Percentiles rank a stretch among this genome's conserved stretches.
phyloP scores from a whole-genome alignment of 1,140 invertebrate genomes.

The Papilio aristodemus region DNA sequence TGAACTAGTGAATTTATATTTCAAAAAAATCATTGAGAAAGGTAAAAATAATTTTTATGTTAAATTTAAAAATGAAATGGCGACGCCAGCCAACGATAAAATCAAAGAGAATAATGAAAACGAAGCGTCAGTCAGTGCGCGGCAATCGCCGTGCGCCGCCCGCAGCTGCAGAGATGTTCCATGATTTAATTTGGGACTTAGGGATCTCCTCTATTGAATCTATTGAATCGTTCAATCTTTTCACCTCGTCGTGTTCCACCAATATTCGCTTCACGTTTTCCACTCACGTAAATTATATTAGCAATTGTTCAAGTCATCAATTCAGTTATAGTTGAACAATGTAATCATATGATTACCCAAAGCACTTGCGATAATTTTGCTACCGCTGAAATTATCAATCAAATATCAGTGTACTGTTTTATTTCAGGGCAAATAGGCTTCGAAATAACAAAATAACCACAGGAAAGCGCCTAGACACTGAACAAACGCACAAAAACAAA shows the following conservation, averaged over 20 bases:
- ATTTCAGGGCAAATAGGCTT: slow-evolving; percentile 69
- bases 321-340: slow-evolving; percentile 32
- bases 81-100: slow-evolving; percentile 36
- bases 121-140: slow-evolving; percentile 50
- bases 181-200: slow-evolving; percentile 80
- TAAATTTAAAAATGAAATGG: slow-evolving; percentile 30
- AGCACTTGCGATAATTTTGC: slow-evolving; percentile 48
- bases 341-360: slow-evolving; percentile 48
- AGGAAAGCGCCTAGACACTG: slow-evolving; percentile 71
- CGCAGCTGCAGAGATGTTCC: slow-evolving; percentile 71
- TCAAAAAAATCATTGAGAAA: neutral
- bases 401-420: slow-evolving; percentile 70
- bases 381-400: slow-evolving; percentile 43
- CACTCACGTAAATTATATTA: slow-evolving; percentile 51
- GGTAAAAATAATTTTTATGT: slow-evolving; percentile 11
- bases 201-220: slow-evolving; percentile 75
- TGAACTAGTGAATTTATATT: neutral
- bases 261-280: slow-evolving; percentile 45
- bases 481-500: slow-evolving; percentile 77
- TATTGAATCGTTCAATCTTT: slow-evolving; percentile 71
- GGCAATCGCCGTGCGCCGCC: slow-evolving; percentile 52
- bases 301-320: slow-evolving; percentile 42
- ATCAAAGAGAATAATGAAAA: slow-evolving; percentile 54
- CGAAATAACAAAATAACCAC: slow-evolving; percentile 72
- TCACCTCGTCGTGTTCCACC: slow-evolving; percentile 48